phyloP scores from a whole-genome alignment of 2,113 vertebrate species.

The Actenoides lindsayi region DNA sequence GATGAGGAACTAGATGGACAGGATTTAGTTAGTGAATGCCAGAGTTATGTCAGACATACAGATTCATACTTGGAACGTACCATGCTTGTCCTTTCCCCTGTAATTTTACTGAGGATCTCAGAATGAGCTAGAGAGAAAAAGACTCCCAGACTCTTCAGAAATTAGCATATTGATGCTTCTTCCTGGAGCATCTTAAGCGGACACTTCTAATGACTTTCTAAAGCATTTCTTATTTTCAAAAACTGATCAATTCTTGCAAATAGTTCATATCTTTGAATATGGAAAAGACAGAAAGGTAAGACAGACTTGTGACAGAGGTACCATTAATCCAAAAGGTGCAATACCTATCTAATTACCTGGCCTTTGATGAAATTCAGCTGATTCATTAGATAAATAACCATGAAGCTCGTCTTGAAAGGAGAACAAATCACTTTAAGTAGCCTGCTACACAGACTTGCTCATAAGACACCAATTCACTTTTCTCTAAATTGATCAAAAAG shows the following conservation, averaged over 20 bases:
- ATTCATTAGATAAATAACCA: neutral
- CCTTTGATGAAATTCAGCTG: neutral
- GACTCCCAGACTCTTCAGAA: neutral
- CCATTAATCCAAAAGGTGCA: neutral
- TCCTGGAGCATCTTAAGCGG: neutral
- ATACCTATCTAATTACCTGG: neutral
- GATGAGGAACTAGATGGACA: neutral
- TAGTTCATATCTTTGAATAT: neutral
- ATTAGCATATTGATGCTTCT: neutral
- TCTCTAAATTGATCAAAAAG: slow-evolving; percentile 44
- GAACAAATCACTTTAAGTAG: neutral
- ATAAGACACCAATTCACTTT: slow-evolving; percentile 7
- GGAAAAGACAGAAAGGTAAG: neutral
- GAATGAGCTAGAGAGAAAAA: neutral
- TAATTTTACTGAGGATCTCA: neutral
- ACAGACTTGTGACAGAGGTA: neutral
- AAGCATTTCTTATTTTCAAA: neutral
- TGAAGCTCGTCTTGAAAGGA: neutral
- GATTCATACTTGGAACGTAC: neutral
- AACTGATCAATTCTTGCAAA: neutral
- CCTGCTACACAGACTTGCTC: neutral
- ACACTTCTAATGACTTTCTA: neutral
- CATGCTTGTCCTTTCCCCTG: neutral
- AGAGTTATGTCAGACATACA: neutral
- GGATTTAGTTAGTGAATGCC: neutral